Evolutionary conservation across 2,113 vertebrate genomes (phyloP), one percentile per base, ranked within the genome.

Genomic region (Spermophilus dauricus): DNA sequence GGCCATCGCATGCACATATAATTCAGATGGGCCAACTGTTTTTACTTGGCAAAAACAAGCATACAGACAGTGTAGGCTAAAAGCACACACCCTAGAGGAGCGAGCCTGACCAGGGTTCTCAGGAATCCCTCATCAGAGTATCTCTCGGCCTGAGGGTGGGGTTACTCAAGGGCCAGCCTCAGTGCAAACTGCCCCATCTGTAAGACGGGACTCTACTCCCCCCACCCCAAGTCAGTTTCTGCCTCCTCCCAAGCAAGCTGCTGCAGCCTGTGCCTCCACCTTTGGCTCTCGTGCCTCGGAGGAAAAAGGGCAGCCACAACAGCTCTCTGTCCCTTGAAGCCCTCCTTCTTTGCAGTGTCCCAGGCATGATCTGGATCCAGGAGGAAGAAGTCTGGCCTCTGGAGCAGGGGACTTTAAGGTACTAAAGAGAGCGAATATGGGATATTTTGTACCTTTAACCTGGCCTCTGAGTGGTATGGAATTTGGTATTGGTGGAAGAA

Each of bases 391-490:
- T 87, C 91, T 94, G 90, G 91, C 72, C 88, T 96, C 90, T 28
- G 86, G 83, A 76, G 86, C 67, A 87, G 82, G 72, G 86, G 83
- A 61, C 84, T 86, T 93, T 58, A 95, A 91, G 89, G 95, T 51
- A 67, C 97, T 91, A 76, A 75, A 95, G 95, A 95, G 89, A 95
- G 95, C 13, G 97, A 95, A 86, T 22, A 92, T 22, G 67, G 42
- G 70, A 42, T 89, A 89, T 94, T 97, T 93, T 92, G 98, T 97
- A 98, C 98, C 98, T 98, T 97, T 96, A 91, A 97, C 98, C 98
- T 96, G 98, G 98, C 93, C 98, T 98, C 98, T 97, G 97, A 98
- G 58, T 93, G 97, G 98, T 65, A 97, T 95, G 97, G 98, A 86
- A 96, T 98, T 97, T 94, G 98, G 65, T 93, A 98, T 95, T 97